These are phyloP conservation scores for Tetanocera ferruginea DNA, from an alignment of 2,888 invertebrate genomes.

Conservation along the genomic window DNA sequence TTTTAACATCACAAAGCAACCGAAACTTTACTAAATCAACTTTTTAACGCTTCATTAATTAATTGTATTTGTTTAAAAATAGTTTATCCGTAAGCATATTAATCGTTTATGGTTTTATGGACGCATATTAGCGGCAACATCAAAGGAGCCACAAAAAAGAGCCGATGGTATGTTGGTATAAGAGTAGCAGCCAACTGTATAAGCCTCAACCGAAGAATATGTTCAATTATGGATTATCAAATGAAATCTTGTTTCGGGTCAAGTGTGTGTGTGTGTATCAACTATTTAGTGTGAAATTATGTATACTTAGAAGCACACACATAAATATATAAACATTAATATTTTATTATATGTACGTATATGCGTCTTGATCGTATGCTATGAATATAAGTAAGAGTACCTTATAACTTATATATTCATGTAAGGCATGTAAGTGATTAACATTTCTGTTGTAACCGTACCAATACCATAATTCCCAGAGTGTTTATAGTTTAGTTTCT, in stretches of 20 bases:
- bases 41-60: constrained; percentile 54
- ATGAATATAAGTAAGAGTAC: too few species aligned
- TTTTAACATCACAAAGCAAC: constrained; percentile 41
- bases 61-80: constrained; percentile 56
- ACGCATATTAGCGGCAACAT: constrained; percentile 37
- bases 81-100: constrained; percentile 46
- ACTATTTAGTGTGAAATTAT: background rate
- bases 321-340: too few species aligned
- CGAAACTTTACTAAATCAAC: constrained; percentile 43
- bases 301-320: background rate
- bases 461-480: too few species aligned
- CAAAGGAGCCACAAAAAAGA: constrained; percentile 26
- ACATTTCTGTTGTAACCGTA: too few species aligned
- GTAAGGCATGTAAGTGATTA: too few species aligned
- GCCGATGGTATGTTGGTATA: background rate
- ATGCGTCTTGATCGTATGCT: too few species aligned
- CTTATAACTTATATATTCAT: too few species aligned
- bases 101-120: constrained; percentile 42
- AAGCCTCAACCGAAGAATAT: background rate
- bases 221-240: constrained; percentile 27
- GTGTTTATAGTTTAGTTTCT: too few species aligned
- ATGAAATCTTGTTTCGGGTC: constrained; percentile 15
- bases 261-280: constrained; percentile 5
- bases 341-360: too few species aligned
- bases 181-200: background rate